These are phyloP conservation scores for Parelbella ahira DNA, from an alignment of 2,888 invertebrate genomes.

Conservation along the genomic window DNA sequence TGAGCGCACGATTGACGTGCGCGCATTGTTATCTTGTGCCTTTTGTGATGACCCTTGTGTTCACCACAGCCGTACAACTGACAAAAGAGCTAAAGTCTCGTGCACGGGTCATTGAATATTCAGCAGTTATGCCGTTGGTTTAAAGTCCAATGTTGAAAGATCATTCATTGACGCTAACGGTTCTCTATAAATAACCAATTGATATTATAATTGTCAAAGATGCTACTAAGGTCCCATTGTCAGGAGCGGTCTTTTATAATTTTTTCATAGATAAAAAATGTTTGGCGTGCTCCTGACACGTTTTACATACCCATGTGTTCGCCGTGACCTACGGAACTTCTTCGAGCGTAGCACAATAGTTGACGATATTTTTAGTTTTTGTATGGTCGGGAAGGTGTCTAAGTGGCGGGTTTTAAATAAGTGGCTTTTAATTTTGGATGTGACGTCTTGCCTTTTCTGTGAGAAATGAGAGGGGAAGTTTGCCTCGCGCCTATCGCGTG, in stretches of 20 bases:
- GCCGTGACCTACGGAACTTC: slow-evolving; percentile 78
- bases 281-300: slow-evolving; percentile 80
- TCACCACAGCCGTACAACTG: slow-evolving; percentile 52
- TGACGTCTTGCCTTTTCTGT: slow-evolving; percentile 60
- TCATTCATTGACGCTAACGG: slow-evolving; percentile 44
- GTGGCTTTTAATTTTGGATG: slow-evolving; percentile 78
- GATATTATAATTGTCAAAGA: slow-evolving; percentile 81
- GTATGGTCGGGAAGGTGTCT: slow-evolving; percentile 73
- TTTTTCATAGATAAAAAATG: slow-evolving; percentile 78
- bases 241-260: slow-evolving; percentile 73
- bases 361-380: slow-evolving; percentile 77
- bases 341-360: slow-evolving; percentile 76
- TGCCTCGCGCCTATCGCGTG: slow-evolving; percentile 72
- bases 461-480: slow-evolving; percentile 69
- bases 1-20: slow-evolving; percentile 79
- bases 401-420: slow-evolving; percentile 78
- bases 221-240: slow-evolving; percentile 78
- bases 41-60: slow-evolving; percentile 80
- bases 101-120: slow-evolving; percentile 41
- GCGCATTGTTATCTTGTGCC: slow-evolving; percentile 76
- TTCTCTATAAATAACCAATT: slow-evolving; percentile 42
- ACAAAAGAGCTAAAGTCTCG: slow-evolving; percentile 45
- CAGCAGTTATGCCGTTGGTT: slow-evolving; percentile 42
- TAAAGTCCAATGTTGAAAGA: slow-evolving; percentile 52
- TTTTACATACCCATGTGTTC: slow-evolving; percentile 67